These are phyloP conservation scores for Enteromius thamalakanensis DNA, from an alignment of 2,797 vertebrate species.

Conservation along the genomic window DNA sequence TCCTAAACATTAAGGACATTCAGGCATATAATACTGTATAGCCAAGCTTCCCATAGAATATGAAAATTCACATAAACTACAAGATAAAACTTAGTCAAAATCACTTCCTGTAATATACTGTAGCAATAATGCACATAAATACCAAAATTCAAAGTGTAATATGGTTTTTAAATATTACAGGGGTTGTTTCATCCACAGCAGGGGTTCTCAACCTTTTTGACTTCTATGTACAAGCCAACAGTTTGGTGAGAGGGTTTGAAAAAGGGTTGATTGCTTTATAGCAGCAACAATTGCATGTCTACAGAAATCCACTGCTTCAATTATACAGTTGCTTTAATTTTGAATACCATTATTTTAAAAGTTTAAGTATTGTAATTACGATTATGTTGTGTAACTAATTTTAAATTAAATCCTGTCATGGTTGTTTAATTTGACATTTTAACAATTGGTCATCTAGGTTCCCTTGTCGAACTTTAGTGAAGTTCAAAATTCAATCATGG, in stretches of 20 bases:
- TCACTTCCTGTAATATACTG: not conserved
- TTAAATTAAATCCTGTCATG: not conserved
- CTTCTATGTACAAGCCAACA: not conserved
- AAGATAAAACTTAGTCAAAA: not conserved
- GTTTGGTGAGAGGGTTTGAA: not conserved
- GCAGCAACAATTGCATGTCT: not conserved
- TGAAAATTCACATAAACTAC: not conserved
- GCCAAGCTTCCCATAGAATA: not conserved
- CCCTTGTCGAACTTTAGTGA: slow-evolving; percentile 85
- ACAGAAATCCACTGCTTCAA: not conserved
- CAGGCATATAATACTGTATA: not conserved
- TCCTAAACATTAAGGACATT: slow-evolving; percentile 13
- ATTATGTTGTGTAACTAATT: not conserved
- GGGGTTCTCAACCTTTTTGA: not conserved
- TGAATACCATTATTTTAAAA: not conserved
- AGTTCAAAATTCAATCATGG: slow-evolving; percentile 89
- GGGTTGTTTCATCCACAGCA: not conserved
- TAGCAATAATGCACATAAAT: not conserved
- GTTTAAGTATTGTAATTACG: not conserved
- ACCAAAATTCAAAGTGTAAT: not conserved
- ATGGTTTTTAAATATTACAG: not conserved
- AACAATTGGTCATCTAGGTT: slow-evolving; percentile 67
- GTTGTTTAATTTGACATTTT: not conserved
- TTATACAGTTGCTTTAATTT: not conserved
- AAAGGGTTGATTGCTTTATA: not conserved